Percentiles rank a stretch among this genome's conserved stretches.
Evolutionary conservation across 2,113 vertebrate species (phyloP).

Genomic region (Microtus oregoni): DNA sequence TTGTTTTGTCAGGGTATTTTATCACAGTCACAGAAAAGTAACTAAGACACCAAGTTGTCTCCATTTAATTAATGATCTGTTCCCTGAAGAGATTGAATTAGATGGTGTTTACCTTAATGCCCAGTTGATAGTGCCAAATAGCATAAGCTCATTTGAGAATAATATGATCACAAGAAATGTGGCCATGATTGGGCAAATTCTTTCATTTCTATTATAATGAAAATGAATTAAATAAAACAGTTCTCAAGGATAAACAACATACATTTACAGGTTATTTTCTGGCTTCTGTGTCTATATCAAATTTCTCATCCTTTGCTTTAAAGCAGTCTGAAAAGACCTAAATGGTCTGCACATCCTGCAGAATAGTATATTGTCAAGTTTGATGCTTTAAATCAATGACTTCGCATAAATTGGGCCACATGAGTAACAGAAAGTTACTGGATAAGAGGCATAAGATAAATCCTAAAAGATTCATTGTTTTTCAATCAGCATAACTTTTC

Average conservation of each 20-base stretch:
- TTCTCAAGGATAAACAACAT: slow-evolving; percentile 27
- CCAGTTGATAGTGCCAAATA: not conserved
- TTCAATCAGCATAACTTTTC: not conserved
- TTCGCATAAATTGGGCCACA: not conserved
- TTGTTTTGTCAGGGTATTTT: not conserved
- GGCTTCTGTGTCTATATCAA: not conserved
- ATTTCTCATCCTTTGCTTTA: not conserved
- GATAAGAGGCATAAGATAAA: not conserved
- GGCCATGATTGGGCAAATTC: not conserved
- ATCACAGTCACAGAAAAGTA: not conserved
- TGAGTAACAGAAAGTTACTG: not conserved
- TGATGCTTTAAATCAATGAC: slow-evolving; percentile 5
- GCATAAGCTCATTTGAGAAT: not conserved
- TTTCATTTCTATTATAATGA: slow-evolving; percentile 35
- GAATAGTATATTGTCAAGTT: not conserved
- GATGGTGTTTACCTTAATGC: not conserved
- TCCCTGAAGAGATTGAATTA: not conserved
- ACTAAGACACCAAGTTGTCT: not conserved
- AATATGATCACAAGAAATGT: not conserved
- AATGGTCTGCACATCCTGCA: not conserved
- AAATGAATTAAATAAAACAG: not conserved
- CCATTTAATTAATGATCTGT: not conserved
- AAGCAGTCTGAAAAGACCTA: not conserved
- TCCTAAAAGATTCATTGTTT: not conserved
- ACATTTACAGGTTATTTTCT: not conserved